Evolutionary conservation across 2,113 vertebrate species (phyloP).

Genomic region (Ochotona curzoniae): DNA sequence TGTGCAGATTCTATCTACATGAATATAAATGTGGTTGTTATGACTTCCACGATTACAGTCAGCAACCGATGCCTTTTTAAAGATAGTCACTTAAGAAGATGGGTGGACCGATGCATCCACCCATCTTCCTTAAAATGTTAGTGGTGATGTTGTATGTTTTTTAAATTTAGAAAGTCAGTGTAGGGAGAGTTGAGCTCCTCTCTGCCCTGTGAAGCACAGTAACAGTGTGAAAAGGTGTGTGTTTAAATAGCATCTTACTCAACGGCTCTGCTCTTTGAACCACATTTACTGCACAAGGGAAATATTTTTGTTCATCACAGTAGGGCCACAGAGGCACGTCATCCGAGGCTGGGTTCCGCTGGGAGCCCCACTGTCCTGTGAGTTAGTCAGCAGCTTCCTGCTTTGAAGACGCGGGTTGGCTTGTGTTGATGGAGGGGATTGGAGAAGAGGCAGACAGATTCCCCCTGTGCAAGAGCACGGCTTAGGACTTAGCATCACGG

Average conservation of each 20-base stretch:
- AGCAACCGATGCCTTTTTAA: constrained; percentile 28
- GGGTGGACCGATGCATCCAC: not conserved
- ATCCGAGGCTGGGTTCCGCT: constrained; percentile 57
- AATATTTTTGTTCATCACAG: constrained; percentile 75
- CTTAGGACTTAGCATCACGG: not conserved
- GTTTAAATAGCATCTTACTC: constrained; percentile 63
- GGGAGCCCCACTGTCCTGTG: constrained; percentile 56
- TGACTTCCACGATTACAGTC: not conserved
- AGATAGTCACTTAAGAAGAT: constrained; percentile 41
- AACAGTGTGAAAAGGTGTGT: constrained; percentile 16
- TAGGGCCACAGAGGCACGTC: constrained; percentile 55
- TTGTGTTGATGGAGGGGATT: not conserved
- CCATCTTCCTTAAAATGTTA: constrained; percentile 57
- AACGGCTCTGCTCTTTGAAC: constrained; percentile 69
- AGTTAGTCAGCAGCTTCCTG: constrained; percentile 63
- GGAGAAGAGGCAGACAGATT: not conserved
- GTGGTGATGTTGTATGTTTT: constrained; percentile 34
- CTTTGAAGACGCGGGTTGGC: constrained; percentile 29
- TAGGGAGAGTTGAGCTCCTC: constrained; percentile 46
- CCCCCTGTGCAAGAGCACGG: not conserved
- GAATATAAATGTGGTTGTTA: constrained; percentile 29
- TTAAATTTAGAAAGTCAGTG: constrained; percentile 70
- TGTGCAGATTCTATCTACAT: constrained; percentile 13
- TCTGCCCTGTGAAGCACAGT: constrained; percentile 45
- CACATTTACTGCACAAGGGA: constrained; percentile 56